Percentiles rank a stretch among this genome's conserved stretches.
Evolutionary conservation across 2,888 invertebrate species (phyloP).

Genomic region (Synergus gifuensis): DNA sequence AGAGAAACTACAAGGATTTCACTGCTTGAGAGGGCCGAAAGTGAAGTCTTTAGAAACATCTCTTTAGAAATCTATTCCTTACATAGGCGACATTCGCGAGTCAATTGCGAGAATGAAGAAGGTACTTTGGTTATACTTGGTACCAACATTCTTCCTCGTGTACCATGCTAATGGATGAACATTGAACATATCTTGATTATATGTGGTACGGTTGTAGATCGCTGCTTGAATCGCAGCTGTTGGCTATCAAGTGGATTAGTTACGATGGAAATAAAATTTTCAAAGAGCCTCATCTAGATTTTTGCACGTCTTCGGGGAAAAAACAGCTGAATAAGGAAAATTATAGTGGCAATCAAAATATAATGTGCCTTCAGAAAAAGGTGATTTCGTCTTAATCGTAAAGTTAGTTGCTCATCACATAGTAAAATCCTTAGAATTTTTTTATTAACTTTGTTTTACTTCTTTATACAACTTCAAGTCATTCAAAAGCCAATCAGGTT

Average conservation of each 20-base stretch:
- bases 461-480: too few relatives aligned
- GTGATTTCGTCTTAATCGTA: not conserved
- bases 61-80: slow-evolving; percentile 12
- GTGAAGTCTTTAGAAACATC: not conserved
- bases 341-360: slow-evolving; percentile 14
- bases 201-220: not conserved
- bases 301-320: not conserved
- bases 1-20: not conserved
- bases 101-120: not conserved
- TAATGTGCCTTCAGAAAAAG: not conserved
- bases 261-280: not conserved
- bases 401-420: not conserved
- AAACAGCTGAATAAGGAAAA: not conserved
- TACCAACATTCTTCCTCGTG: not conserved
- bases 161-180: slow-evolving; percentile 15
- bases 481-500: too few relatives aligned
- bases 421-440: too few relatives aligned
- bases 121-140: not conserved
- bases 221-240: not conserved
- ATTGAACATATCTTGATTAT: slow-evolving; percentile 2
- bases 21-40: not conserved
- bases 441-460: too few relatives aligned
- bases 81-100: not conserved
- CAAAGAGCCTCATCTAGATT: slow-evolving; percentile 1
- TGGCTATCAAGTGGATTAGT: slow-evolving; percentile 8